Base-by-base conservation (phyloP, 2,113 vertebrate species). In the Genyomyrus donnyi region DNA sequence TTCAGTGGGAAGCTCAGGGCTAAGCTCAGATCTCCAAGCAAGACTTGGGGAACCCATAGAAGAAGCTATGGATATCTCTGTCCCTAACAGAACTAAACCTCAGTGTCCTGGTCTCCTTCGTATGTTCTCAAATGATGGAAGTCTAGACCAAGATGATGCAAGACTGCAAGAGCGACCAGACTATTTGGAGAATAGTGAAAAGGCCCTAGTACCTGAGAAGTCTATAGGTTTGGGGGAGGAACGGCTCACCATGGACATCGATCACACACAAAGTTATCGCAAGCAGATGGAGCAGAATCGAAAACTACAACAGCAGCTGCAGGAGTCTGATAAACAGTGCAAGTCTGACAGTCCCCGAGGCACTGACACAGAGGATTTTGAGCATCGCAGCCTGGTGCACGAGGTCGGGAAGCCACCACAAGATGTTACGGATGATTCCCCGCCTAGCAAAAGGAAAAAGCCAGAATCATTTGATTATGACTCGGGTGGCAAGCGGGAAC, bases 211-310 rank as follows among this genome's bases (percentile, higher is more conserved):
- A 94, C 86, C 95, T 91, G 97, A 97, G 70, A 98, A 97, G 94
- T 92, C 93, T 92, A 93, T 92, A 52, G 95, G 95, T 52, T 96
- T 95, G 39, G 94, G 94, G 0, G 98, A 99, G 53, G 98, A 98
- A 89, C 97, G 97, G 91, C 95, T 96, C 8, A 95, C 95, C 92
- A 96, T 99, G 8, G 98, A 99, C 91, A 99, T 99, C 0, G 98
- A 99, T 93, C 96, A 98, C 92, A 99, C 98, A 0, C 98, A 99
- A 93, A 99, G 98, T 94, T 99, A 97, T 92, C 97, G 98, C 84
- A 99, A 99, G 92, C 98, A 99, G 92, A 99, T 99, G 98, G 98
- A 99, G 93, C 97, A 97, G 91, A 99, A 97, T 62, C 97, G 98
- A 58, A 95, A 97, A 83, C 92, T 98, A 53, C 97, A 97, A 91